Base-by-base conservation (phyloP, 2,888 invertebrate genomes). In the Drosophila mettleri region DNA sequence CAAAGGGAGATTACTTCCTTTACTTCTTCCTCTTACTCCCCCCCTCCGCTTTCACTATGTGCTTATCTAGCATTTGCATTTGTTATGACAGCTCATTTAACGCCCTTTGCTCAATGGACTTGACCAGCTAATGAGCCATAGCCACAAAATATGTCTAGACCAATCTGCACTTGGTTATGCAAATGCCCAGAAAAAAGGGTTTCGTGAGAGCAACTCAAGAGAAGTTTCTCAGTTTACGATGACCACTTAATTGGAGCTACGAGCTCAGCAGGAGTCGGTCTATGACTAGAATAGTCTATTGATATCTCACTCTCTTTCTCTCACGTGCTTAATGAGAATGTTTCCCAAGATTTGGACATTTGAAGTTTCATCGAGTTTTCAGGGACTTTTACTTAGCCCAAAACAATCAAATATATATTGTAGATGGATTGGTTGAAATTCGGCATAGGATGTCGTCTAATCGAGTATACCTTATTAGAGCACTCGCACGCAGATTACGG, bases 81-180 rank as follows among this genome's bases (percentile, higher is more conserved):
- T 82, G 83, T 81, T 82, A 82, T 82, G 88, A 82, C 82, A 82
- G 88, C 86, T 87, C 88, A 82, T 78, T 82, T 87, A 87, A 70
- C 83, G 86, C 69, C 46, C 38, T 38, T 34, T 51, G 34, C 43
- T 18, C n/a, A 27, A 60, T 34, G 8, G 33, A 57, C 60, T 29
- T 41, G 54, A 34, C 38, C 59, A 78, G 29, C 69, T 77, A 62
- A 73, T 74, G 74, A 68, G 68, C 29, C 58, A 8, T 46, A 27
- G 53, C 22, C 33, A 49, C 52, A 41, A 34, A 34, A 7, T 45
- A 31, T n/a, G 8, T n/a, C 29, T 20, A 7, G 29, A 41, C 53
- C 49, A 49, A 22, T 3, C 18, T 24, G n/a, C 34, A 22, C 22
- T 34, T 36, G 12, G 49, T 12, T 49, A 49, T 49, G 49, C 22